phyloP scores from a whole-genome alignment of 2,113 vertebrate genomes.

The Pao palembangensis region DNA sequence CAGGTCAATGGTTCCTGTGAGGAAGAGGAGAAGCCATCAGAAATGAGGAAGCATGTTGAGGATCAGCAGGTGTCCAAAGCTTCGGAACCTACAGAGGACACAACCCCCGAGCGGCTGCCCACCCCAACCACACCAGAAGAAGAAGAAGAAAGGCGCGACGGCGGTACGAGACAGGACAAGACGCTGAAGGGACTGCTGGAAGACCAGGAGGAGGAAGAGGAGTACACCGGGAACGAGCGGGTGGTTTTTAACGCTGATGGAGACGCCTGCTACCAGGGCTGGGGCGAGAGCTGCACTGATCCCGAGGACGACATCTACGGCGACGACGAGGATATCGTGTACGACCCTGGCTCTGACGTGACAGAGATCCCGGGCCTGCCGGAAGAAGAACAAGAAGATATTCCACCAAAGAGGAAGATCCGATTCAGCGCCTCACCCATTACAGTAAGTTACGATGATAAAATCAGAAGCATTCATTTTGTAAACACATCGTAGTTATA shows the following conservation, averaged over 20 bases:
- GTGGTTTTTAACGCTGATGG: slow-evolving; percentile 81
- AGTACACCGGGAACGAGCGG: slow-evolving; percentile 71
- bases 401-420: slow-evolving; percentile 89
- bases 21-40: slow-evolving; percentile 56
- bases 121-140: slow-evolving; percentile 8
- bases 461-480: slow-evolving; percentile 24
- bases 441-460: slow-evolving; percentile 78
- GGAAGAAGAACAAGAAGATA: slow-evolving; percentile 87
- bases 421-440: slow-evolving; percentile 91
- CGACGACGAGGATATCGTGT: slow-evolving; percentile 86
- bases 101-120: slow-evolving; percentile 20
- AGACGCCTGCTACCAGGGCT: slow-evolving; percentile 87
- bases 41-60: slow-evolving; percentile 33
- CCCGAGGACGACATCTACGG: slow-evolving; percentile 88
- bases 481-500: slow-evolving; percentile 19
- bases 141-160: slow-evolving; percentile 29
- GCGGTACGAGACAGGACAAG: slow-evolving; percentile 41
- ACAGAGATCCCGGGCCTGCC: slow-evolving; percentile 88
- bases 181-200: slow-evolving; percentile 48
- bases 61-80: slow-evolving; percentile 41
- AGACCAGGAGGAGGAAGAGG: slow-evolving; percentile 56
- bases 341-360: slow-evolving; percentile 86
- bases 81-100: slow-evolving; percentile 38
- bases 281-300: slow-evolving; percentile 91
- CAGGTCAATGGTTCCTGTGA: slow-evolving; percentile 64